Base-by-base conservation (phyloP, 37 sponge, comb jelly and placozoan genomes). In the Cladorhizidae sp. region DNA sequence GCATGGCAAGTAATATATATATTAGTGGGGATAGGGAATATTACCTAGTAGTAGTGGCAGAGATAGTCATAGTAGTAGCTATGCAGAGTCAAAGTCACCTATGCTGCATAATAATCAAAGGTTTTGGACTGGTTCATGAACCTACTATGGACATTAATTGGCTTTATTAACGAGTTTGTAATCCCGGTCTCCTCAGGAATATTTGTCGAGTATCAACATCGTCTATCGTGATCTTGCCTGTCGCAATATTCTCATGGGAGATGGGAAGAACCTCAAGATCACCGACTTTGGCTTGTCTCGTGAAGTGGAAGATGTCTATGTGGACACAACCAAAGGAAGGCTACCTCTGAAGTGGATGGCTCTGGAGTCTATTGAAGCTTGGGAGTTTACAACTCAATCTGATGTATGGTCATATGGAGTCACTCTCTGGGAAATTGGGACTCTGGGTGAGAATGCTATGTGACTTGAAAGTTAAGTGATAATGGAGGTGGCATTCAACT, bases 331-430 rank as follows among this genome's bases (percentile, higher is more conserved):
- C 1, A 67, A 57, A 0, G 93, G 89, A 21, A 71, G 84, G 17
- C 68, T 88, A 28, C 93, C 93, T 49, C 71, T 77, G 63, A 87
- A 87, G 31, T 92, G 93, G 93, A 88, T 92, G 93, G 85, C 93
- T 23, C 75, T 92, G 54, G 93, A 92, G 74, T 84, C 85, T 43
- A 92, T 92, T 49, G 72, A 70, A 0, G 73, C 84, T 40, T 55
- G 89, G 64, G 93, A 87, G 74, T 92, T 92, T 37, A 92, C 93
- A 15, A 78, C 78, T 29, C 58, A 75, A 26, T 87, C 89, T 45
- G 93, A 92, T 75, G 93, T 88, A 82, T 91, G 92, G 92, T 74
- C 88, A 0, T 91, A 81, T 83, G 92, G 92, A 29, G 92, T 91
- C 20, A 67, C 77, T 17, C 70, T 91, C 9, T 91, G 87, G 84